Evolutionary conservation across 2,888 invertebrate species (phyloP).

Genomic region (Drosophila nr. perissopoda): DNA sequence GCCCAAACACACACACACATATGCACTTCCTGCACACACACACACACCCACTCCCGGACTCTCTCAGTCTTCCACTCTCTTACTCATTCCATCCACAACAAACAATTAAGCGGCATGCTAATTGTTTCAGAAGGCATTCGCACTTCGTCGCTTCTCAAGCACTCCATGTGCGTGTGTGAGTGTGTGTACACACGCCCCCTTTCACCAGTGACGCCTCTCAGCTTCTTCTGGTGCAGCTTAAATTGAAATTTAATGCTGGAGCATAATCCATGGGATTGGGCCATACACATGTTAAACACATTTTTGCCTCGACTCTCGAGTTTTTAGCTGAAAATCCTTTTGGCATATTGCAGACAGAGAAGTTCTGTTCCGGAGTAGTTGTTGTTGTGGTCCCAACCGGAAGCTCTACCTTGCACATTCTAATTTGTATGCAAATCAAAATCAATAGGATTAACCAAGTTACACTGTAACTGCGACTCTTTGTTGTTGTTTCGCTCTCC

Average conservation of each 20-base stretch:
- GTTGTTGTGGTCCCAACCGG: constrained; percentile 5
- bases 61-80: neutral
- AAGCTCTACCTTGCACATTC: constrained; percentile 53
- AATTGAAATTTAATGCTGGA: constrained; percentile 80
- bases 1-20: constrained; percentile 4
- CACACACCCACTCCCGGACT: constrained; percentile 1
- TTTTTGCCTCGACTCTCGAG: constrained; percentile 60
- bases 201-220: constrained; percentile 3
- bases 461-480: constrained; percentile 41
- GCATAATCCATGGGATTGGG: constrained; percentile 72
- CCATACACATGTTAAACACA: constrained; percentile 78
- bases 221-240: constrained; percentile 63
- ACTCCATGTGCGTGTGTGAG: constrained; percentile 10
- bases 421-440: constrained; percentile 81
- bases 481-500: constrained; percentile 12
- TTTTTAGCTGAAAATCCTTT: constrained; percentile 64
- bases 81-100: constrained; percentile 27
- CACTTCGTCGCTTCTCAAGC: constrained; percentile 75
- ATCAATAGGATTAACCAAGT: constrained; percentile 82
- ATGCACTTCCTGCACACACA: constrained; percentile 5
- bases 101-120: constrained; percentile 76
- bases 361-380: neutral
- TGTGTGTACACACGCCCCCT: neutral
- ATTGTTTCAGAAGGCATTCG: constrained; percentile 76
- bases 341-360: constrained; percentile 51